Conservation (phyloP, 2,888 invertebrate genomes). For the Pharmacophagus antenor region DNA sequence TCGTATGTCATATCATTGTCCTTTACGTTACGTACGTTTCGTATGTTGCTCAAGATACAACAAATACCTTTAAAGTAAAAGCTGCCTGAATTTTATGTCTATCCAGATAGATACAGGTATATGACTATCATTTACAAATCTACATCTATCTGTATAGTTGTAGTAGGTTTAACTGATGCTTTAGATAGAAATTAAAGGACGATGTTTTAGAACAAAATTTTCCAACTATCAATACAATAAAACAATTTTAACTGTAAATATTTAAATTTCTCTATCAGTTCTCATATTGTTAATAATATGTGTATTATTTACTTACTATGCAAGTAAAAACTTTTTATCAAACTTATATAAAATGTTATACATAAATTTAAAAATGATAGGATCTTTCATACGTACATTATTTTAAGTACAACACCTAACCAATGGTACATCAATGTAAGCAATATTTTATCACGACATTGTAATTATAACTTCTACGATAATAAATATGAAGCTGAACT, state of each 20-base stretch:
- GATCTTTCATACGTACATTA: constrained; percentile 46
- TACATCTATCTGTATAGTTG: too few species aligned
- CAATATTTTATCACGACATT: constrained; percentile 56
- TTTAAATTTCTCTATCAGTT: constrained; percentile 20
- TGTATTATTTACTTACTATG: constrained; percentile 23
- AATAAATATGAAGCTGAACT: constrained; percentile 55
- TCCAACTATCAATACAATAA: neutral
- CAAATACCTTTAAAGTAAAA: neutral
- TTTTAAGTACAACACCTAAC: constrained; percentile 56
- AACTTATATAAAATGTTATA: constrained; percentile 41
- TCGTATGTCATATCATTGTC: constrained; percentile 8
- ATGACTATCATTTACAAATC: too few species aligned
- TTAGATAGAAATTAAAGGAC: constrained; percentile 7
- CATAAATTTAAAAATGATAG: constrained; percentile 48
- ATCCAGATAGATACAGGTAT: too few species aligned
- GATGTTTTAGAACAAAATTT: constrained; percentile 11
- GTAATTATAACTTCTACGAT: constrained; percentile 57
- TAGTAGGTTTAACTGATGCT: neutral
- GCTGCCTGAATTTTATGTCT: too few species aligned
- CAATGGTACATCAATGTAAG: constrained; percentile 63
- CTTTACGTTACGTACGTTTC: neutral
- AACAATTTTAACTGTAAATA: constrained; percentile 25
- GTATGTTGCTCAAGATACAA: neutral
- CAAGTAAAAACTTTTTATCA: constrained; percentile 32
- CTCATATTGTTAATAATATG: constrained; percentile 16